Base-by-base conservation (phyloP, 2,888 invertebrate genomes). In the Drosophila diplacantha region DNA sequence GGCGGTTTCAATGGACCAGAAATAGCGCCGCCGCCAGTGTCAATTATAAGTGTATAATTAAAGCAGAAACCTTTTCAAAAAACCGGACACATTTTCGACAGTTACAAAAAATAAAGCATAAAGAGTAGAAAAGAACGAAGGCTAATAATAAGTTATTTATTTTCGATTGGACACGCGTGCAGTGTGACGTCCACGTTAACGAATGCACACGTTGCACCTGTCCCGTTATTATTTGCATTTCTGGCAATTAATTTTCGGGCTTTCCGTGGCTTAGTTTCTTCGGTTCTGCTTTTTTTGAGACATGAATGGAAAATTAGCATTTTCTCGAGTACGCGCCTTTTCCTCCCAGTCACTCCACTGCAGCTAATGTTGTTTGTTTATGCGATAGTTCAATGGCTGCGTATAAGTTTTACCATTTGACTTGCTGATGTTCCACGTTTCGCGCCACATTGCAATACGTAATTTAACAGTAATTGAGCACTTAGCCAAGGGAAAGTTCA, bases 351-450 rank as follows among this genome's bases (percentile, higher is more conserved):
- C 29, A 44, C 29, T 44, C 65, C 53, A 53, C 44, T 61, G 41
- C 41, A 35, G 26, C 35, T 57, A 35, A 9, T 46, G 18, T 11
- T 46, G 37, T 52, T 63, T 54, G 37, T 39, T 6, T 53, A 51
- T 54, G 58, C 55, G 52, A 52, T 63, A 65, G 62, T 70, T 71
- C 53, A 71, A 63, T 73, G 53, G 61, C 69, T 69, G 49, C 51
- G 54, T 62, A 55, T 54, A 53, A 53, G 47, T 61, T 43, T 64
- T 31, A 43, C 18, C 31, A 73, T 76, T 78, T 66, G 69, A 71
- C 55, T 72, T 75, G 78, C 65, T 60, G 35, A 75, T 62, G 49
- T 49, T 69, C 69, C 77, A 71, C 65, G 70, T 73, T 75, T 54
- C 39, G 59, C 43, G 35, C 16, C 34, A 22, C 34, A 58, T 44